Conservation (phyloP, 2,888 invertebrate genomes). For the Caenorhabditis auriculariae region DNA sequence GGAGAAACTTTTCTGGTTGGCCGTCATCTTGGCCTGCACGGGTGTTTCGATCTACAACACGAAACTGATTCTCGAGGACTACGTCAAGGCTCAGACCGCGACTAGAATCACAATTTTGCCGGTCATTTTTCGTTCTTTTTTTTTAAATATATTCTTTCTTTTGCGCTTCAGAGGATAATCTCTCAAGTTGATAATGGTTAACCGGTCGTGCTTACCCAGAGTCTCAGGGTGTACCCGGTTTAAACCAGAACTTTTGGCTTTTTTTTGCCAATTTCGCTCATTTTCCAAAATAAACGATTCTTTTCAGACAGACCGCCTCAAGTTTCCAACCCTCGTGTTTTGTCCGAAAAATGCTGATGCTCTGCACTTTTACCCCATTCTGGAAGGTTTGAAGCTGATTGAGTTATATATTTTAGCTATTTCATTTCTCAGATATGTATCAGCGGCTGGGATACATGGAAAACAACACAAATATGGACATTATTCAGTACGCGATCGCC, state of each 20-base stretch:
- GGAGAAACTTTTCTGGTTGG: conserved; percentile 27
- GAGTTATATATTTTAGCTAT: neutral
- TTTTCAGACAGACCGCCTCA: conserved; percentile 18
- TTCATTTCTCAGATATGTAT: conserved; percentile 20
- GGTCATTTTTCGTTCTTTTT: conserved; percentile 11
- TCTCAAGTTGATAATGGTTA: neutral
- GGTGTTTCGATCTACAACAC: conserved; percentile 30
- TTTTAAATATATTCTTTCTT: no score
- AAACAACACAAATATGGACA: conserved; percentile 15
- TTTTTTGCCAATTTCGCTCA: neutral
- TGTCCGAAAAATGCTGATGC: conserved; percentile 36
- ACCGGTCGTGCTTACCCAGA: neutral
- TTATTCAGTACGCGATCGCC: conserved; percentile 24
- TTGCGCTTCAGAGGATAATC: no score
- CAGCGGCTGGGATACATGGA: conserved; percentile 19
- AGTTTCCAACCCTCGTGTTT: conserved; percentile 34
- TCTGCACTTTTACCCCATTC: conserved; percentile 27
- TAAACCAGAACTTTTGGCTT: neutral
- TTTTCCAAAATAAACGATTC: neutral
- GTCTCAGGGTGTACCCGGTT: neutral
- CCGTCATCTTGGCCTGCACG: conserved; percentile 18
- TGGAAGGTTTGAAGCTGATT: conserved; percentile 13
- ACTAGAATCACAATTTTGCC: conserved; percentile 32
- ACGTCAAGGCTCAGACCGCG: conserved; percentile 27
- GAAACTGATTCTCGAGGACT: conserved; percentile 21